phyloP scores from a whole-genome alignment of 2,797 vertebrate species.

The Coluber constrictor region DNA sequence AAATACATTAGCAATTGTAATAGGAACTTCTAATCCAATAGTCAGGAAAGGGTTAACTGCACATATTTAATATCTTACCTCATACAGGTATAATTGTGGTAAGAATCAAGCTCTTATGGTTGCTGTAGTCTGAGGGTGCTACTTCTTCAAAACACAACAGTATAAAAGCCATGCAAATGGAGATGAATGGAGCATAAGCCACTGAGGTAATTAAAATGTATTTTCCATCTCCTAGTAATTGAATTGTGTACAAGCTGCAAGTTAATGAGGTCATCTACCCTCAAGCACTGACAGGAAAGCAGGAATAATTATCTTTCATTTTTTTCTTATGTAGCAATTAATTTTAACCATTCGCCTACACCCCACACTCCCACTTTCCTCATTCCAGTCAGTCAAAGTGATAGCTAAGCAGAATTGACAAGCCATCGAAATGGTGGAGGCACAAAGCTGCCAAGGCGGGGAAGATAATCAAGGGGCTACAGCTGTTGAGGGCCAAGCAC shows the following conservation, averaged over 20 bases:
- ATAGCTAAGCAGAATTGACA: slow-evolving; percentile 83
- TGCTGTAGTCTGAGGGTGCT: slow-evolving; percentile 57
- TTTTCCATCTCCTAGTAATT: slow-evolving; percentile 92
- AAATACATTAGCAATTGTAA: slow-evolving; percentile 22
- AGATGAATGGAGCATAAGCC: slow-evolving; percentile 83
- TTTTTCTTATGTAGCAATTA: slow-evolving; percentile 92
- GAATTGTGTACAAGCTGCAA: slow-evolving; percentile 94
- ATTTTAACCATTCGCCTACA: slow-evolving; percentile 82
- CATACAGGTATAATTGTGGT: slow-evolving; percentile 54
- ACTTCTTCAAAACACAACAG: slow-evolving; percentile 71
- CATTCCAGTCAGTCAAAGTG: slow-evolving; percentile 78
- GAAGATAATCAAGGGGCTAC: slow-evolving; percentile 80
- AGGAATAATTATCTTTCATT: slow-evolving; percentile 93
- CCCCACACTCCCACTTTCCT: slow-evolving; percentile 70
- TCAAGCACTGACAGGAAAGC: slow-evolving; percentile 87
- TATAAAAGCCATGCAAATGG: slow-evolving; percentile 75
- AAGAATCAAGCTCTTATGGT: slow-evolving; percentile 47
- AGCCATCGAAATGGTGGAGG: slow-evolving; percentile 74
- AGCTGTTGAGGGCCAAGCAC: slow-evolving; percentile 84
- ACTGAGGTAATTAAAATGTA: slow-evolving; percentile 92
- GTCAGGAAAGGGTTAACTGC: slow-evolving; percentile 57
- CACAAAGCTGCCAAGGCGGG: slow-evolving; percentile 65
- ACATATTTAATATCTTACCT: slow-evolving; percentile 50
- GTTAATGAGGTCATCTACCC: slow-evolving; percentile 94
- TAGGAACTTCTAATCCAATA: slow-evolving; percentile 16